A percentile compares a stretch with the other conserved stretches of the same genome.
These are phyloP conservation scores for Ormyrus thymus DNA, from an alignment of 2,888 invertebrate genomes.

Conservation along the genomic window DNA sequence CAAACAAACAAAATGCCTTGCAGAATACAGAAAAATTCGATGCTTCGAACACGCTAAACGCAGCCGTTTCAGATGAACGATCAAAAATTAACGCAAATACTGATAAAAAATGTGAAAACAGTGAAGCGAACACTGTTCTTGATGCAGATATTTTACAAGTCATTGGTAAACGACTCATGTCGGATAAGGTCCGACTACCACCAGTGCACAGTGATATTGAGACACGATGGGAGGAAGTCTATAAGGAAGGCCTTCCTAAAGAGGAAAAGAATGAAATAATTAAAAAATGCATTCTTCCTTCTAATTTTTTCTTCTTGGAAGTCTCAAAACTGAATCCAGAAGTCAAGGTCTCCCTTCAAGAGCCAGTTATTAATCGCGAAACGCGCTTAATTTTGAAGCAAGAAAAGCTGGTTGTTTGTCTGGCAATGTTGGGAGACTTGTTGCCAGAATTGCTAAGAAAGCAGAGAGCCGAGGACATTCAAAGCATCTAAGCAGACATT, in stretches of 20 bases:
- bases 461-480: neutral
- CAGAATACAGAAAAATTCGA: no score
- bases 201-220: conserved; percentile 17
- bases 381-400: conserved; percentile 27
- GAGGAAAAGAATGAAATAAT: conserved; percentile 24
- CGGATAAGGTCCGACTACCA: conserved; percentile 9
- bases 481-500: conserved; percentile 37
- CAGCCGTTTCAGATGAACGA: no score
- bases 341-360: conserved; percentile 21
- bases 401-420: conserved; percentile 31
- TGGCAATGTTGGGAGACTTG: conserved; percentile 20
- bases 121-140: no score
- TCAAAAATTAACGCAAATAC: no score
- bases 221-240: conserved; percentile 30
- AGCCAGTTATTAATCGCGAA: conserved; percentile 31
- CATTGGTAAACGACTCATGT: conserved; percentile 19
- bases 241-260: conserved; percentile 17
- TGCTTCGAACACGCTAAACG: no score
- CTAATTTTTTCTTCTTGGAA: conserved; percentile 37
- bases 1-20: no score
- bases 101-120: no score
- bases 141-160: conserved; percentile 31
- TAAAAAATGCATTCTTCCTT: conserved; percentile 17
- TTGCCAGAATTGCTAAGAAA: neutral
- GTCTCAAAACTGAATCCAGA: conserved; percentile 36